Conservation (phyloP, 2,113 vertebrate species). For the Tyto alba region DNA sequence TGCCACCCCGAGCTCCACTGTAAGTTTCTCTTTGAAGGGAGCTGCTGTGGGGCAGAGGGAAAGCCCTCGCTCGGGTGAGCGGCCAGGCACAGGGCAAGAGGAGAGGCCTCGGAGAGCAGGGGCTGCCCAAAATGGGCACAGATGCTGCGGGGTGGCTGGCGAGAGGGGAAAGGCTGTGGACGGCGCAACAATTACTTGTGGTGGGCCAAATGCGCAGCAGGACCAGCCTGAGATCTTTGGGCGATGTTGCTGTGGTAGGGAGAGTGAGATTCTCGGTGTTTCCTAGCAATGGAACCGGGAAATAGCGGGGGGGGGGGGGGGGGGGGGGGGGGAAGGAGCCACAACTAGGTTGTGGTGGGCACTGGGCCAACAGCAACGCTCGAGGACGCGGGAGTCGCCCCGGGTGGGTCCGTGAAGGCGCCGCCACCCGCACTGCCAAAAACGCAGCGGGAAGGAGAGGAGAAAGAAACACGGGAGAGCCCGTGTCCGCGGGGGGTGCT, state of each 20-base stretch:
- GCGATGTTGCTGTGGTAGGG: background rate
- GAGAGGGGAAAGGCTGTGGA: background rate
- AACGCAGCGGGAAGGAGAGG: background rate
- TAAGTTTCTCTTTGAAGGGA: background rate
- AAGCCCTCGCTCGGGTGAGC: accelerated
- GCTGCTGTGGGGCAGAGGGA: background rate
- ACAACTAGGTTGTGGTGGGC: background rate
- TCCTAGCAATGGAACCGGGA: background rate
- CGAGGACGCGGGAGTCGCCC: background rate
- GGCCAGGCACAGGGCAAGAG: accelerated
- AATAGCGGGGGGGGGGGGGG: no score
- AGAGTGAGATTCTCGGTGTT: background rate
- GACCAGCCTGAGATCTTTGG: background rate
- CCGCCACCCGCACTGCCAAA: background rate
- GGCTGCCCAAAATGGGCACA: accelerated
- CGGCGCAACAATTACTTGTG: accelerated
- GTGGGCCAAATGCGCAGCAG: background rate
- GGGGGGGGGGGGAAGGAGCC: background rate
- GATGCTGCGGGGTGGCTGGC: accelerated
- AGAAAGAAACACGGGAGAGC: background rate
- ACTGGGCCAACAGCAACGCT: background rate
- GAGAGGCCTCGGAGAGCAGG: background rate
- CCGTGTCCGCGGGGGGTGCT: background rate
- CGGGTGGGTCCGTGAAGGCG: background rate
- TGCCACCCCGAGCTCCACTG: background rate